A percentile compares a stretch with the other conserved stretches of the same genome.
These are phyloP conservation scores for Drosophila sucinea DNA, from an alignment of 1,140 invertebrate species.

Conservation along the genomic window DNA sequence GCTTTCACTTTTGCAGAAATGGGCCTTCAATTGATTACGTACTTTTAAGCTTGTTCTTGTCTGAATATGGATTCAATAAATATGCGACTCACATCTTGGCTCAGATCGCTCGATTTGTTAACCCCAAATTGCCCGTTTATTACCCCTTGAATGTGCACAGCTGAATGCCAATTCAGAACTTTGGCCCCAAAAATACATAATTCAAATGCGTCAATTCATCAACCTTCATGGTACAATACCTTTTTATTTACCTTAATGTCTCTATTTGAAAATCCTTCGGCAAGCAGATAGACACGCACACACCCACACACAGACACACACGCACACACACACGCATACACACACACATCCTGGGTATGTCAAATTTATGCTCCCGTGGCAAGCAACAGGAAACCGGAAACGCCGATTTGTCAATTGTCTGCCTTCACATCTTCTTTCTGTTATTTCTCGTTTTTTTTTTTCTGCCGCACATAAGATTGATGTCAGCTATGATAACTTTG, in stretches of 20 bases:
- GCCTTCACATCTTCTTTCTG: conserved; percentile 20
- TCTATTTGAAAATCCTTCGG: conserved; percentile 34
- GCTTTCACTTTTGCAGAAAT: background rate
- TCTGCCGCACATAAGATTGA: conserved; percentile 35
- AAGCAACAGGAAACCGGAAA: conserved; percentile 51
- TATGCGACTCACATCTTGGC: conserved; percentile 34
- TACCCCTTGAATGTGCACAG: conserved; percentile 33
- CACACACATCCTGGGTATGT: conserved; percentile 17
- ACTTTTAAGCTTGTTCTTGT: background rate
- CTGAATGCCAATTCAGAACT: conserved; percentile 39
- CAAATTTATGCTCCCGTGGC: conserved; percentile 44
- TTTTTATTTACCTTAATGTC: conserved; percentile 52
- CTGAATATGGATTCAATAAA: background rate
- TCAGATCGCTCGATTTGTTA: conserved; percentile 48
- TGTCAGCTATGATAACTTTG: conserved; percentile 34
- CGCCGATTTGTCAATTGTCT: conserved; percentile 57
- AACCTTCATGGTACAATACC: conserved; percentile 52
- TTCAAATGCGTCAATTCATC: conserved; percentile 59
- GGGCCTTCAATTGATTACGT: conserved; percentile 17
- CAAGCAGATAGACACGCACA: background rate
- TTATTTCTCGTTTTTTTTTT: conserved; percentile 9
- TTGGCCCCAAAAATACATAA: conserved; percentile 41
- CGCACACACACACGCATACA: background rate
- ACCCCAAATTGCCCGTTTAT: conserved; percentile 56
- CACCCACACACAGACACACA: background rate